Base-by-base conservation (phyloP, 2,113 vertebrate species). In the Eira barbara region DNA sequence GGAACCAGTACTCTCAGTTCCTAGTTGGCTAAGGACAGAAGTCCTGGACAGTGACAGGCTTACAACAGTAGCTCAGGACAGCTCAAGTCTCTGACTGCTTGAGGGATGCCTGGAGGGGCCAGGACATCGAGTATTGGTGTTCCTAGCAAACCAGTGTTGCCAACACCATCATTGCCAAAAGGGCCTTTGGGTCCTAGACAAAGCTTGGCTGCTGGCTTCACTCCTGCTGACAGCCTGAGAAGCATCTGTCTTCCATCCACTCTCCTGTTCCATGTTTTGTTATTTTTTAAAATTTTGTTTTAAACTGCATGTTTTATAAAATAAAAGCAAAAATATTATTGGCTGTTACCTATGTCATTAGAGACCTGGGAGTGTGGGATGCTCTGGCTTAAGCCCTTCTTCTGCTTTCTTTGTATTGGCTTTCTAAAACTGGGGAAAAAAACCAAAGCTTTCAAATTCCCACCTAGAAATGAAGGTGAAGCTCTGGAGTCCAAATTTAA, bases 241-340 rank as follows among this genome's bases (percentile, higher is more conserved):
- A 82, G 63, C 71, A 89, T 94, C 87, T 84, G 97, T 98, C 97
- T 98, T 98, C 97, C 98, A 97, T 95, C 81, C 91, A 92, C 63
- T 92, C 11, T 92, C 79, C 81, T 92, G 8, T 94, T 55, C 96
- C 76, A 91, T 78, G 80, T 97, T 97, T 96, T 93, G 31, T n/a
- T 94, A 42, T 91, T 98, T 97, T 97, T 86, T 4, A 1, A 89
- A 97, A 39, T n/a, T 95, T 97, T 97, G 87, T 97, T 96, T 97
- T 97, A 96, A 97, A 97, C 25, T 42, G 97, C 97, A 98, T 98
- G 98, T 98, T 98, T 98, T 98, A 81, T 97, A 97, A 97, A 98
- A 98, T 98, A 97, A 98, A 98, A 95, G 47, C 45, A 85, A 96
- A 97, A 96, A 78, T 89, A 89, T 73, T 67, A 69, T 61, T 90